Conservation (phyloP, 2,113 vertebrate genomes). For the Rhipidura dahli region DNA sequence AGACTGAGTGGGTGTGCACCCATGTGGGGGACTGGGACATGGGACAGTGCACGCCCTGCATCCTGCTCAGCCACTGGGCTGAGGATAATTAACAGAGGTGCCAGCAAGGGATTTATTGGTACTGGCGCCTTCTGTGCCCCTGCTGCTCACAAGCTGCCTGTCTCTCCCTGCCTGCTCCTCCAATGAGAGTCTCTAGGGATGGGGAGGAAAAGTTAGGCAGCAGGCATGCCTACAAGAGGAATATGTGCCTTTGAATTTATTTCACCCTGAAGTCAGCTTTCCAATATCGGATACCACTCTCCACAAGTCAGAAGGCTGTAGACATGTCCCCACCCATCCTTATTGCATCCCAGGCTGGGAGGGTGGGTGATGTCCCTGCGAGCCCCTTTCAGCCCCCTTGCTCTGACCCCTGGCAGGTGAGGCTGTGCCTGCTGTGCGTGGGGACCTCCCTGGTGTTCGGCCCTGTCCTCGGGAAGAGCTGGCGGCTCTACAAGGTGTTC, state of each 20-base stretch:
- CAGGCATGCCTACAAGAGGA: not conserved
- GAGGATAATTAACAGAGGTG: not conserved
- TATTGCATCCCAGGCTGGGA: not conserved
- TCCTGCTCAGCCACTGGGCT: not conserved
- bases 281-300: not conserved
- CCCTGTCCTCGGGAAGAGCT: conserved; percentile 92
- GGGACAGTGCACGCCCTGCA: not conserved
- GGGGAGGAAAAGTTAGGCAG: not conserved
- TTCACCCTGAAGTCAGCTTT: not conserved
- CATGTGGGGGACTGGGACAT: accelerated
- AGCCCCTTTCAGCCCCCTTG: not conserved
- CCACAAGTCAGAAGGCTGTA: not conserved
- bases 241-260: not conserved
- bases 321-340: not conserved
- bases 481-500: conserved; percentile 94
- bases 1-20: not conserved
- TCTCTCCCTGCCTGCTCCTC: not conserved
- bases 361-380: accelerated
- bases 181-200: accelerated
- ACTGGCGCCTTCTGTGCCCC: not conserved
- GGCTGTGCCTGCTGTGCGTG: conserved; percentile 87
- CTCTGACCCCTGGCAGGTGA: conserved; percentile 67
- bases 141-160: not conserved
- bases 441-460: conserved; percentile 91
- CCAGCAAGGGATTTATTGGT: not conserved